Evolutionary conservation across 2,888 invertebrate species (phyloP), one percentile per base, ranked within the genome.

Genomic region (Diarsia mendica): DNA sequence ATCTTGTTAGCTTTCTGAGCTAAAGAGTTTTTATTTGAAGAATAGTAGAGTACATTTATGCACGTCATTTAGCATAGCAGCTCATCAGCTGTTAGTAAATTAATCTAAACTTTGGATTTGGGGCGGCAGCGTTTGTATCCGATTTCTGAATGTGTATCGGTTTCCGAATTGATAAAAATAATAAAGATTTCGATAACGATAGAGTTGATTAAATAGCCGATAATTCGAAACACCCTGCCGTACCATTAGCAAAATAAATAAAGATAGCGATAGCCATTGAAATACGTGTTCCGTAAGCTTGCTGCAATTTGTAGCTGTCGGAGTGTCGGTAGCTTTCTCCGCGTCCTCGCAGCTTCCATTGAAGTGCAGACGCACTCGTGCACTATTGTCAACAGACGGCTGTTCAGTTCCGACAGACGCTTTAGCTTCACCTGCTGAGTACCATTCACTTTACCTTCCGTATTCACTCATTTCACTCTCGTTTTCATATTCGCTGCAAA

Each of bases 301-400:
- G 77, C 48, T 82, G 15, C 53, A 3, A 82, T 69, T 44, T 77
- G 79, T 77, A 44, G 33, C 23, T 28, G 67, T 68, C 67, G 28
- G 73, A 23, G n/a, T 28, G 67, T 68, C 67, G 28, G 73, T 64
- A 46, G 80, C 73, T 83, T 79, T 80, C 84, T 68, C 68, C 46
- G 28, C 60, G 20, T 68, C 51, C 48, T 68, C 80, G 23, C 64
- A 79, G 55, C 73, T 64, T 49, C 67, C 64, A 72, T 79, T 65
- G 65, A 58, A 66, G 61, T 66, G 84, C 55, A 69, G 79, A 58
- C 55, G 55, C 61, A 58, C 39, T 65, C 39, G 66, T 70, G 77
- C 66, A 58, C 51, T 80, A 83, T 79, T 80, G 68, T 63, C 55
- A 67, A 58, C 18, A 53, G 46, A 11, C 39, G n/a, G 28, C 48